Base-by-base conservation (phyloP, 2,888 invertebrate genomes). In the Exocentrus adspersus region DNA sequence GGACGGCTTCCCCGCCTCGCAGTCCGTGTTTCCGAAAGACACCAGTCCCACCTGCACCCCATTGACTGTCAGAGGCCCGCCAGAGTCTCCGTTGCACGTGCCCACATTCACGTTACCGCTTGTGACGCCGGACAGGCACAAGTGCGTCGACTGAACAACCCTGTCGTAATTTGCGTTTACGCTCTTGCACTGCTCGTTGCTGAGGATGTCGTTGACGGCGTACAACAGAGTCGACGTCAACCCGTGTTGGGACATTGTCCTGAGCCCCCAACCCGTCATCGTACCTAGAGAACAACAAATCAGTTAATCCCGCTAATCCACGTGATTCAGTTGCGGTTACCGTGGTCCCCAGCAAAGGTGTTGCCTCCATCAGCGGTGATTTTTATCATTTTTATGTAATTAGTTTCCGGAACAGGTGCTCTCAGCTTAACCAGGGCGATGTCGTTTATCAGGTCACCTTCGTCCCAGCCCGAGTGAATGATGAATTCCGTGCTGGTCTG, bases 381-480 rank as follows among this genome's bases (percentile, higher is more conserved):
- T 32, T 60, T 24, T 14, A 74, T 46, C 1, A 67, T 66, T 50
- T 52, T 54, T 6, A 73, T 70, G 16, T 60, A 56, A 5, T 56
- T 16, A 30, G 50, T 72, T 45, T 71, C 58, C 2, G 43, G 45
- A 6, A 71, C 67, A 12, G 62, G 59, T 32, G 45, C 20, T 3
- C 66, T 68, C 20, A 75, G 61, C 46, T 63, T 69, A 1, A 75
- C 57, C 9, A 75, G 32, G 1, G 84, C 85, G 51, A 86, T 79
- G 60, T 86, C 86, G 65, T 84, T 83, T n/a, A 63, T 64, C 2
- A 84, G 69, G 16, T 72, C 72, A 0, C 62, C 14, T 0, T 76
- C 14, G 42, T 79, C 71, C 83, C 83, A 84, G 0, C 72, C 21
- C 45, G 81, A 77, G 68, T 85, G 84, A 1, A 83, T 76, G 24